These are phyloP conservation scores for Pasiphila rectangulata DNA, from an alignment of 2,888 invertebrate genomes.

Conservation along the genomic window DNA sequence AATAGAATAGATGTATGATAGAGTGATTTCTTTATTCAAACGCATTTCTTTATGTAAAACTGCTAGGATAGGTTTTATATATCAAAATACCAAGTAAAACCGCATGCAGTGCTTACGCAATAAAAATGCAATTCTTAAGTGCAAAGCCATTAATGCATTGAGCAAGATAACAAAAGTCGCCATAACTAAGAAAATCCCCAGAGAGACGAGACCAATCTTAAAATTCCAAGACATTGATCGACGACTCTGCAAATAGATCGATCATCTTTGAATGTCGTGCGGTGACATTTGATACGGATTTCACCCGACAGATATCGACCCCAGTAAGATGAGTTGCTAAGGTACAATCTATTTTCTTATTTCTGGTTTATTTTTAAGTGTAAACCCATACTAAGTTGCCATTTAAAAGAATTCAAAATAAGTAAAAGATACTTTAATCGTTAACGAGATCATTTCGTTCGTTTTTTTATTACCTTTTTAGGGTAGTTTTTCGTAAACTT, in stretches of 20 bases:
- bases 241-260: constrained; percentile 31
- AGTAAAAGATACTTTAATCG: too few species aligned
- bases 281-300: constrained; percentile 30
- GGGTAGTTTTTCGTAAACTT: too few species aligned
- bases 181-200: neutral
- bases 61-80: too few species aligned
- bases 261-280: constrained; percentile 26
- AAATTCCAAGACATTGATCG: constrained; percentile 31
- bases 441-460: too few species aligned
- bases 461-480: too few species aligned
- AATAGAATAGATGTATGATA: too few species aligned
- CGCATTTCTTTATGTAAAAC: too few species aligned
- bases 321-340: neutral
- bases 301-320: constrained; percentile 11
- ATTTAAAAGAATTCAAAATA: too few species aligned
- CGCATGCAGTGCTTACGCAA: neutral
- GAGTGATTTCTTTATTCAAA: too few species aligned
- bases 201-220: neutral
- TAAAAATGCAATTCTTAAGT: neutral
- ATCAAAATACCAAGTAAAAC: neutral
- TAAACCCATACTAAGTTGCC: too few species aligned
- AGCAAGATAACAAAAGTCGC: neutral
- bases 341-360: neutral
- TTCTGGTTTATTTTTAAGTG: too few species aligned
- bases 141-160: neutral